Base-by-base conservation (phyloP, 1,140 invertebrate species). In the Apis laboriosa region DNA sequence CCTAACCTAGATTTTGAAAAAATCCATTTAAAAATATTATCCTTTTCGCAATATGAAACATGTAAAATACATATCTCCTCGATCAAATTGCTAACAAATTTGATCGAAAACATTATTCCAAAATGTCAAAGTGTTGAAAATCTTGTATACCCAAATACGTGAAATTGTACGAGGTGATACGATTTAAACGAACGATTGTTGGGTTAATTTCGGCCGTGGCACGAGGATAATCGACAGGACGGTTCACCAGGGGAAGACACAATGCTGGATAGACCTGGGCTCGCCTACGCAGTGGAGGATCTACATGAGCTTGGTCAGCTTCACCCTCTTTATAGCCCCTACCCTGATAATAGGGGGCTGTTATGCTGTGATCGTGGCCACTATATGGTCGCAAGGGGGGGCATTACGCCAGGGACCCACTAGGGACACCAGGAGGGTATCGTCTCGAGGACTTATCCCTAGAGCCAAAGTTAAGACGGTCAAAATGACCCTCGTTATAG, bases 401-500 rank as follows among this genome's bases (percentile, higher is more conserved):
- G 87, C 86, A n/a, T 34, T 94, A 43, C 91, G 91, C 89, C 95
- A 92, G 92, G 95, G 94, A 89, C 95, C 91, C 77, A 95, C 88
- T 84, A 93, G 92, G 86, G 77, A 95, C 93, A 92, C 90, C 19
- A 90, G 97, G 51, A 94, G 97, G 72, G 97, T 97, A 1, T 97
- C 97, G 81, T 97, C 97, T 0, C 94, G 97, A 80, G 98, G 98
- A 51, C 96, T 99, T 34, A 99, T 99, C 91, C 98, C 98, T 2
- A 95, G 97, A 88, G 98, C 98, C 13, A 99, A 99, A 94, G 98
- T 99, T 84, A 98, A 99, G 94, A 99, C 98, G n/a, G 97, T 99
- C 66, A 99, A 99, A 94, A 99, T 99, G 98, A 99, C 98, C 1
- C 97, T 99, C 85, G 97, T 98, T 80, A 99, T 99, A 89, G 98